Percentiles rank a stretch among this genome's conserved stretches.
These are phyloP conservation scores for Brachyistius frenatus DNA, from an alignment of 2,113 vertebrate species.

Conservation along the genomic window DNA sequence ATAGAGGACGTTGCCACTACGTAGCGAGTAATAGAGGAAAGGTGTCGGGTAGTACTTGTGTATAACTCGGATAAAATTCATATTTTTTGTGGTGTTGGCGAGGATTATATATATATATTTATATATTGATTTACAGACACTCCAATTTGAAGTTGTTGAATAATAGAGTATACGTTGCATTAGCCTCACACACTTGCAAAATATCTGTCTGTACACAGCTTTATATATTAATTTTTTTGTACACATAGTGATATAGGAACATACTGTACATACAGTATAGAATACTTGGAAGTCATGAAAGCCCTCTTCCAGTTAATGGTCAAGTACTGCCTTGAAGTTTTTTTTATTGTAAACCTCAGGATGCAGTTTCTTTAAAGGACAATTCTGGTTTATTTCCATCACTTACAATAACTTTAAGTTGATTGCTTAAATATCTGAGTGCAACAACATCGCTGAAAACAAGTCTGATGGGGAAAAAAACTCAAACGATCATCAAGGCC, in stretches of 20 bases:
- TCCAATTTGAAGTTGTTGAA: conserved; percentile 76
- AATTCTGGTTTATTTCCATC: conserved; percentile 26
- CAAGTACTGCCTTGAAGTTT: conserved; percentile 8
- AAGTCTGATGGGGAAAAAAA: too few species aligned
- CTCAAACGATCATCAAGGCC: too few species aligned
- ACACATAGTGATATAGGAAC: conserved; percentile 70
- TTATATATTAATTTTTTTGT: conserved; percentile 62
- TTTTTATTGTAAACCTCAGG: conserved; percentile 6
- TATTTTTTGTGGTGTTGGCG: conserved; percentile 43
- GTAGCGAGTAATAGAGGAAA: conserved; percentile 36
- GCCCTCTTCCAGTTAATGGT: conserved; percentile 47
- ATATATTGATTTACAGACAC: conserved; percentile 71
- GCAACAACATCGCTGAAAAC: not conserved
- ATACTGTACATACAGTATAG: conserved; percentile 67
- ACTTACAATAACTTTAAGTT: not conserved
- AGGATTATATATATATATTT: conserved; percentile 41
- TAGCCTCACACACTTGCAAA: conserved; percentile 75
- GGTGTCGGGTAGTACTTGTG: conserved; percentile 27
- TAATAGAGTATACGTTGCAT: conserved; percentile 69
- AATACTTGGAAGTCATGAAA: conserved; percentile 52
- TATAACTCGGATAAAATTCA: conserved; percentile 53
- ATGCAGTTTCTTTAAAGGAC: conserved; percentile 34
- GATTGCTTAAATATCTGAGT: not conserved
- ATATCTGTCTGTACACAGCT: conserved; percentile 77
- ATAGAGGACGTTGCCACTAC: conserved; percentile 22